Percentiles rank a stretch among this genome's conserved stretches.
phyloP scores from a whole-genome alignment of 2,888 invertebrate genomes.

The Hedya salicella region DNA sequence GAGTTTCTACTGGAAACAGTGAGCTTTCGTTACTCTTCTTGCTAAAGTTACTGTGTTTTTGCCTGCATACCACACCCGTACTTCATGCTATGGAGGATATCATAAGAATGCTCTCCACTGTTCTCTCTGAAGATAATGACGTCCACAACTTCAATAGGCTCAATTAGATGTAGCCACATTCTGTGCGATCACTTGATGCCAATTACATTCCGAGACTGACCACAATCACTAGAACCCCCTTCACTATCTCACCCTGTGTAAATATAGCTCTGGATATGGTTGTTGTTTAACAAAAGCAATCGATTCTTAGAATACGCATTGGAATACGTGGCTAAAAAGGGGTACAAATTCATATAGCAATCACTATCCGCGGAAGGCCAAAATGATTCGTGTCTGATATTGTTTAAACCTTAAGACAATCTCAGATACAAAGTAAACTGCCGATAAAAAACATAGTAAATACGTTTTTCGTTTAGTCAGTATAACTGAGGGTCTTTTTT shows the following conservation, averaged over 20 bases:
- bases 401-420: no score
- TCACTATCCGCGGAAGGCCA: no score
- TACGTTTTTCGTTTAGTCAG: no score
- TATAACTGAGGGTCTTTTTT: no score
- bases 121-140: slow-evolving; percentile 26
- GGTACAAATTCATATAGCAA: neutral
- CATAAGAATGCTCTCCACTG: neutral
- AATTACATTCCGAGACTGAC: slow-evolving; percentile 46
- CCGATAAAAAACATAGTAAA: no score
- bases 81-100: no score
- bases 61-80: no score
- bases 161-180: slow-evolving; percentile 47
- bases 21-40: no score
- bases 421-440: no score
- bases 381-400: no score
- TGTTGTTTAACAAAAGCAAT: slow-evolving; percentile 19
- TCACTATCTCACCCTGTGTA: neutral
- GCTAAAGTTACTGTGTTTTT: no score
- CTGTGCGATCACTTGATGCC: slow-evolving; percentile 47
- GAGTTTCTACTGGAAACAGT: no score
- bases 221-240: slow-evolving; percentile 13
- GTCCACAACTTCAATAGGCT: slow-evolving; percentile 48
- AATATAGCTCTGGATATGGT: neutral
- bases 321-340: neutral
- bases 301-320: slow-evolving; percentile 31